Conservation (phyloP, 30 jellyfish, hydroid and myxozoan species). For the Sanderia malayensis region DNA sequence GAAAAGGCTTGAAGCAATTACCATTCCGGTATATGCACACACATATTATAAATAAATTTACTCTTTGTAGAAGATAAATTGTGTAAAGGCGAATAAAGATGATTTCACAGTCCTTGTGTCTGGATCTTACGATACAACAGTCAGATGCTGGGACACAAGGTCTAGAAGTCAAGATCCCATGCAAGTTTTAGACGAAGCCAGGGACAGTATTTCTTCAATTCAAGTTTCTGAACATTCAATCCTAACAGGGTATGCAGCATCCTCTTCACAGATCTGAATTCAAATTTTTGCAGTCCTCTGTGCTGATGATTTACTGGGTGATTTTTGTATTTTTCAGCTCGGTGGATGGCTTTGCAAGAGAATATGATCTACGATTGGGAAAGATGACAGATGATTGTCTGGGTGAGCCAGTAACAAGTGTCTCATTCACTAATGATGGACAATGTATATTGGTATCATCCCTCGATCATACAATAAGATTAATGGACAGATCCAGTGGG, state of each 20-base stretch:
- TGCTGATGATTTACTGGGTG: too few species aligned
- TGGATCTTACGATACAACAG: constrained; percentile 97
- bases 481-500: constrained; percentile 79
- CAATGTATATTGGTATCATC: constrained; percentile 81
- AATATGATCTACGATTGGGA: constrained; percentile 91
- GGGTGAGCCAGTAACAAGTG: constrained; percentile 96
- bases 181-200: constrained; percentile 86
- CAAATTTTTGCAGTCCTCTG: too few species aligned
- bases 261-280: too few species aligned
- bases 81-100: constrained; percentile 68
- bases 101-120: constrained; percentile 85
- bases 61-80: constrained; percentile 73
- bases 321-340: constrained; percentile 52
- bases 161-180: constrained; percentile 82
- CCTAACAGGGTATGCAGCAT: constrained; percentile 82
- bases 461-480: constrained; percentile 66
- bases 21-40: too few species aligned
- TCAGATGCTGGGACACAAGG: constrained; percentile 92
- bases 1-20: too few species aligned
- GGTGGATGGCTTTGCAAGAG: constrained; percentile 81
- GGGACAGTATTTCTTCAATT: constrained; percentile 81
- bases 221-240: constrained; percentile 76
- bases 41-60: too few species aligned
- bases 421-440: constrained; percentile 76
- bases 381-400: constrained; percentile 79